Evolutionary conservation across 2,888 invertebrate genomes (phyloP), one percentile per base, ranked within the genome.

Genomic region (Philaethria dido): DNA sequence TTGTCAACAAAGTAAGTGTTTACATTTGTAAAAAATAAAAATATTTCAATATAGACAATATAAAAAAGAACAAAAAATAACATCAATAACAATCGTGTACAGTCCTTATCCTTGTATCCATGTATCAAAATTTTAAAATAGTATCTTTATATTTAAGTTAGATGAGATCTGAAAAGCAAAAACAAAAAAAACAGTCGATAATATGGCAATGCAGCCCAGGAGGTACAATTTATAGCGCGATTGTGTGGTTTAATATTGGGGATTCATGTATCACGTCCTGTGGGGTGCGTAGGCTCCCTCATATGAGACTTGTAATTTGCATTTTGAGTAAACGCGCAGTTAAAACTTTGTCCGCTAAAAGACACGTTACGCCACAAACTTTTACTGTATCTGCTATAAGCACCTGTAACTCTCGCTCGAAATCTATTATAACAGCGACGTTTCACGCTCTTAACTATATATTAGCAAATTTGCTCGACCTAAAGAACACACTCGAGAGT

Each of bases 241-340:
- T 87, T 86, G 85, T 88, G 89, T 81, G 88, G 88, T 88, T 89
- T 89, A 89, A 89, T 89, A 88, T 87, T 87, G 84, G 85, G 87
- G 85, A 83, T 79, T 84, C 83, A 81, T 52, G 86, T 88, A 88
- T 88, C 87, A 86, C 88, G 87, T 85, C 81, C 65, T 66, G 62
- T 47, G 52, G 45, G 64, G 54, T 55, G 59, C 62, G 39, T 47
- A 55, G 55, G 47, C 57, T 69, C 60, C 57, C 42, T 57, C 11
- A 78, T 86, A 87, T 85, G 82, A 81, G 87, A 82, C 86, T 83
- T 82, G 86, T 88, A 89, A 89, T 89, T 89, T 89, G 88, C 88
- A 89, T 89, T 88, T 88, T 88, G 85, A 87, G 88, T 88, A 87
- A 88, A 89, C 87, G 87, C 66, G 82, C 85, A 86, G 87, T 88